Evolutionary conservation across 2,113 vertebrate genomes (phyloP).

Genomic region (Orycteropus afer): DNA sequence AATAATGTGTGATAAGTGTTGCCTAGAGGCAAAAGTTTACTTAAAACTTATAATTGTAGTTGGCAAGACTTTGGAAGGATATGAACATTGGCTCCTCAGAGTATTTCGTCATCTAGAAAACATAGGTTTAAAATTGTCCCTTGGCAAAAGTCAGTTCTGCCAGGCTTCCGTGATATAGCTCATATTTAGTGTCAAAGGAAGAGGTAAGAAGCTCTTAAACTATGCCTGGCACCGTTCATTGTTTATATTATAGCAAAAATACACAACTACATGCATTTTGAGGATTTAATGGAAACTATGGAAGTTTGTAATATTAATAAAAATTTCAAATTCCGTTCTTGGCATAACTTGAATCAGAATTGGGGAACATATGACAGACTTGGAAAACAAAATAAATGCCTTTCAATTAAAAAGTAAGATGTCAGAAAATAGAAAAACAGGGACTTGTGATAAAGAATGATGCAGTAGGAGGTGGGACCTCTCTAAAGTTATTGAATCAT

Average conservation of each 20-base stretch:
- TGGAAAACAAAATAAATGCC: not conserved
- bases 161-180: not conserved
- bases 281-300: not conserved
- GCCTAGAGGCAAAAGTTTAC: not conserved
- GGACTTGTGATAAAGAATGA: not conserved
- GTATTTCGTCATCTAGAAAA: not conserved
- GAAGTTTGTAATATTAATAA: not conserved
- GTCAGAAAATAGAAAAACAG: not conserved
- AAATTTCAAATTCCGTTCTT: not conserved
- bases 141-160: not conserved
- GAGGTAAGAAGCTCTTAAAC: not conserved
- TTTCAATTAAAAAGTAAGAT: not conserved
- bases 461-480: not conserved
- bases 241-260: not conserved
- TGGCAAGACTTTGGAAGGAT: not conserved
- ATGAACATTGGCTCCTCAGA: not conserved
- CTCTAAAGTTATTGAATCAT: too few relatives aligned
- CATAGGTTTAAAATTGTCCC: not conserved
- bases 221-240: not conserved
- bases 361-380: not conserved
- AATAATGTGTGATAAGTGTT: not conserved
- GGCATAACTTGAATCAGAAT: not conserved
- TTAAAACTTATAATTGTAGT: not conserved
- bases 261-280: not conserved
- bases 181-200: not conserved